Conservation (phyloP, 1,140 invertebrate species). For the Drosophila sp. region DNA sequence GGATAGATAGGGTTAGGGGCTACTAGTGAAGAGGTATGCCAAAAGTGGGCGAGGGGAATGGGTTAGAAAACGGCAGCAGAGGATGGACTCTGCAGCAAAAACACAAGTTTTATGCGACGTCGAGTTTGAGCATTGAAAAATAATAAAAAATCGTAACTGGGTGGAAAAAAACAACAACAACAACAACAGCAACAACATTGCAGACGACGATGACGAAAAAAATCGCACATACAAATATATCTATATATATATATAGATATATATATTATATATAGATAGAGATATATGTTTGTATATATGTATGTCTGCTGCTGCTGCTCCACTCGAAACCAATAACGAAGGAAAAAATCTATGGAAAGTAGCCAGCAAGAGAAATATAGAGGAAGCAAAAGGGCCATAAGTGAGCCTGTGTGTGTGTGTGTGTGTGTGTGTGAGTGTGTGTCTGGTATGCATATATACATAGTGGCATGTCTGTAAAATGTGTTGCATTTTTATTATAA, state of each 20-base stretch:
- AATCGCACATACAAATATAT: slow-evolving; percentile 13
- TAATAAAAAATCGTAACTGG: slow-evolving; percentile 65
- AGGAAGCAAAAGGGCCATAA: slow-evolving; percentile 39
- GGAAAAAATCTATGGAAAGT: slow-evolving; percentile 81
- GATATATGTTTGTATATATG: not conserved
- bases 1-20: slow-evolving; percentile 3
- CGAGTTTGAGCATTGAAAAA: slow-evolving; percentile 79
- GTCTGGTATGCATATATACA: slow-evolving; percentile 26
- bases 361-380: slow-evolving; percentile 46
- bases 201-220: slow-evolving; percentile 2
- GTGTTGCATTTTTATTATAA: slow-evolving; percentile 83
- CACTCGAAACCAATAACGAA: slow-evolving; percentile 80
- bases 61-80: slow-evolving; percentile 10
- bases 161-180: slow-evolving; percentile 45
- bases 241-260: not conserved
- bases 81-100: slow-evolving; percentile 50
- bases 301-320: slow-evolving; percentile 56
- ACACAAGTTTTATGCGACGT: slow-evolving; percentile 80
- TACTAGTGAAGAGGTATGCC: not conserved
- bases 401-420: slow-evolving; percentile 37
- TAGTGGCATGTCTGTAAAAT: slow-evolving; percentile 70
- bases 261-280: slow-evolving; percentile 12
- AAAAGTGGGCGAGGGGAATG: not conserved
- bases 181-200: slow-evolving; percentile 26
- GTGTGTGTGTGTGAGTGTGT: slow-evolving; percentile 9